Evolutionary conservation across 2,113 vertebrate genomes (phyloP), one percentile per base, ranked within the genome.

Genomic region (Bubo scandiacus): DNA sequence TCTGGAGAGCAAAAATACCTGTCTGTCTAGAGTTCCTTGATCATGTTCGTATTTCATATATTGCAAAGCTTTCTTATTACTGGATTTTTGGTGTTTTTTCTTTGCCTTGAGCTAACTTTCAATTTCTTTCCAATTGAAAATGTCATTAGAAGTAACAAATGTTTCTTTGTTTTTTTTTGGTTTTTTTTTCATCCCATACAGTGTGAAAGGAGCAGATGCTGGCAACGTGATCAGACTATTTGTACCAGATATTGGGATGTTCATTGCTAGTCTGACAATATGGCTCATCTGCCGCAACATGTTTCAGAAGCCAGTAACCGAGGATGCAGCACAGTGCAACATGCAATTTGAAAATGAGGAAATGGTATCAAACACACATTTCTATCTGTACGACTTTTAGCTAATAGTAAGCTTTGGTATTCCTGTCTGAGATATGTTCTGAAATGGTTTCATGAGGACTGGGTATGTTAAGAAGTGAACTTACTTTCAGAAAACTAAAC

Each of bases 201-300:
- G 99, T 68, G 98, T 99, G 96, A 99, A 98, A 66, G 99, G 99
- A 77, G 99, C 99, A 51, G 99, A 99, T 61, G 98, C 99, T 16
- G 99, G 99, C 72, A 99, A 99, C 77, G 99, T 99, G 73, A 99
- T 99, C 96, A 98, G 99, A 38, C 98, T 99, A 62, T 99, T 99
- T 96, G 98, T 99, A 82, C 99, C 99, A 16, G 99, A 99, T 90
- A 99, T 99, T 13, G 99, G 99, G 88, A 99, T 99, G 99, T 99
- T 99, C 96, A 92, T 99, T 86, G 98, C 98, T 12, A 99, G 99
- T 61, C 94, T 99, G 97, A 96, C 98, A 73, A 98, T 98, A 95
- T 99, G 99, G 99, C 98, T 99, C 59, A 65, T 99, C 97, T 99
- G 99, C 96, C 98, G 99, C 96, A 99, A 98, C 91, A 97, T 99